A percentile compares a stretch with the other conserved stretches of the same genome.
Conservation (phyloP, 2,797 vertebrate genomes). For the Graptemys geographica region DNA sequence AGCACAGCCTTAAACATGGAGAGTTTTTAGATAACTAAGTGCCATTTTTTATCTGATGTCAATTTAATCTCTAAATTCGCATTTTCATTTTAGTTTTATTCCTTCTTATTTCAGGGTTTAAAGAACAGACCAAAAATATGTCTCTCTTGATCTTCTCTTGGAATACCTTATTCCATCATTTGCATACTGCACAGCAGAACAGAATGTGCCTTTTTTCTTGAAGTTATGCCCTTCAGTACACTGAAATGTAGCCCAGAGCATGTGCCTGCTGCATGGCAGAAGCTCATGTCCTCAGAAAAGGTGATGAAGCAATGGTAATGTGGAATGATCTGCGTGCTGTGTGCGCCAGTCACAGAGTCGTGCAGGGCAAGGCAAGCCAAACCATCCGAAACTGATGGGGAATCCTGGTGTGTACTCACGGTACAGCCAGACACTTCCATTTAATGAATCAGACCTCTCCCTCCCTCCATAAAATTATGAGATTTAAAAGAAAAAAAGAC, state of each 20-base stretch:
- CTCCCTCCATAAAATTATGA: rapidly evolving
- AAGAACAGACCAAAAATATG: not conserved
- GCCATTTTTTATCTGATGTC: not conserved
- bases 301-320: not conserved
- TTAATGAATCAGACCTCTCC: rapidly evolving
- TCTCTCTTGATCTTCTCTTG: not conserved
- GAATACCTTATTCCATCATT: not conserved
- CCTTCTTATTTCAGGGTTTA: not conserved
- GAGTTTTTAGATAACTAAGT: not conserved
- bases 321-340: not conserved
- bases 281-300: not conserved
- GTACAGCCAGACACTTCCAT: not conserved
- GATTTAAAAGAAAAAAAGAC: not conserved
- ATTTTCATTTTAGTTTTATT: not conserved
- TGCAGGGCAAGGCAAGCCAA: not conserved
- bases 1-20: not conserved
- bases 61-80: not conserved
- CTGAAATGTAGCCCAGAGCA: too few relatives aligned
- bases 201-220: not conserved
- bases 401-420: not conserved
- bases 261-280: not conserved
- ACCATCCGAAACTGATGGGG: not conserved
- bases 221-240: not conserved
- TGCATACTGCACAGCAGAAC: not conserved
- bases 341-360: not conserved